These are phyloP conservation scores for Alosa alosa DNA, from an alignment of 2,113 vertebrate species.

Conservation along the genomic window DNA sequence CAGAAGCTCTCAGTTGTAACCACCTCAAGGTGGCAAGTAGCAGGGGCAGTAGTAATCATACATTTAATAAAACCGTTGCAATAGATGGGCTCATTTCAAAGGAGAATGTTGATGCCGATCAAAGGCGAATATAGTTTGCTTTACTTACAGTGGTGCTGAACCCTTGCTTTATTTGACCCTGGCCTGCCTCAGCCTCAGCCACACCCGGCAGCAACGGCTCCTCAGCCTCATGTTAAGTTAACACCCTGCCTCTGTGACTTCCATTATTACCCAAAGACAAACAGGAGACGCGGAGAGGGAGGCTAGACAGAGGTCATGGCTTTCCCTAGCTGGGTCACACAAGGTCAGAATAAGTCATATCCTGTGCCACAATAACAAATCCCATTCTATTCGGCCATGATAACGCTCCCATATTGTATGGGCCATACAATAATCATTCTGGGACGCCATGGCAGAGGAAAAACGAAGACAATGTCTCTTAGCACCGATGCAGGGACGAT, in stretches of 20 bases:
- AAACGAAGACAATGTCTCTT: conserved; percentile 72
- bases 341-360: conserved; percentile 67
- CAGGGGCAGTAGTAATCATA: neutral
- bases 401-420: conserved; percentile 68
- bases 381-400: conserved; percentile 58
- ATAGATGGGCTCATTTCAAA: neutral
- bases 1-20: neutral
- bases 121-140: neutral
- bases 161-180: neutral
- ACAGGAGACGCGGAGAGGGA: conserved; percentile 36
- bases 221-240: neutral
- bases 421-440: conserved; percentile 74
- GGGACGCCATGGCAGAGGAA: conserved; percentile 66
- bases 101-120: neutral
- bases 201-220: neutral
- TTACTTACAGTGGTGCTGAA: neutral
- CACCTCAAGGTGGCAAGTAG: neutral
- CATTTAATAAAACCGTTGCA: neutral
- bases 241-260: neutral
- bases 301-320: conserved; percentile 62
- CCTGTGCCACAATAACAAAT: conserved; percentile 65
- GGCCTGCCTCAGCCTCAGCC: neutral
- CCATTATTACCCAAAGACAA: conserved; percentile 44
- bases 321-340: conserved; percentile 45
- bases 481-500: conserved; percentile 58